Base-by-base conservation (phyloP, 2,113 vertebrate species). In the Lasiurus borealis region DNA sequence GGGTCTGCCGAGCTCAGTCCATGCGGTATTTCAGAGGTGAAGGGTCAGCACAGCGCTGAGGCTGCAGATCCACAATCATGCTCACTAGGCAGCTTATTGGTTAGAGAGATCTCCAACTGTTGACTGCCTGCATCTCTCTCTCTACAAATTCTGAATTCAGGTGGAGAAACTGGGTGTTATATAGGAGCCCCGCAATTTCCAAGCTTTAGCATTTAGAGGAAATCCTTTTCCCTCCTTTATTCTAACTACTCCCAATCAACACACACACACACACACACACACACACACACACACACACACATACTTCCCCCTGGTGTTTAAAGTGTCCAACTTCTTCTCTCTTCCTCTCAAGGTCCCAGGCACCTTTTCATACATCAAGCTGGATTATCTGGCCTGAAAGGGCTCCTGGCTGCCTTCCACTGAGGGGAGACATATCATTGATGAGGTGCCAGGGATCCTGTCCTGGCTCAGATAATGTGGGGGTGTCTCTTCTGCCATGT, bases 381-480 rank as follows among this genome's bases (percentile, higher is more conserved):
- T 80, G 73, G 25, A 40, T 40, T 50, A 72, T 62, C 6, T 78
- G 52, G 9, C 29, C 44, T 7, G 16, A 46, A 52, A 52, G 21
- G 2, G 18, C 68, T 44, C 73, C 46, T 71, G 69, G 25, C n/a
- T 94, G 77, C 82, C 64, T 68, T 68, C n/a, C 54, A 25, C 29
- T 2, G 34, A 85, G 46, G 13, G 4, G 23, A 52, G 16, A 34
- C 21, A 5, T 68, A 12, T 27, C 88, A 27, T 0, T 46, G 72
- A 44, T 5, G 52, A 36, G 40, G 18, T 14, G 31, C 46, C 1
- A 2, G 3, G 10, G n/a, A 13, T 13, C 40, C 6, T 10, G 2
- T 9, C 52, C 5, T 46, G 1, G 6, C 19, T 76, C 9, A 0
- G 9, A 8, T 27, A 48, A 18, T 4, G 3, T 31, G 31, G 9